A percentile compares a stretch with the other conserved stretches of the same genome.
phyloP scores from a whole-genome alignment of 2,797 vertebrate species.

The Chloroceryle amazona region DNA sequence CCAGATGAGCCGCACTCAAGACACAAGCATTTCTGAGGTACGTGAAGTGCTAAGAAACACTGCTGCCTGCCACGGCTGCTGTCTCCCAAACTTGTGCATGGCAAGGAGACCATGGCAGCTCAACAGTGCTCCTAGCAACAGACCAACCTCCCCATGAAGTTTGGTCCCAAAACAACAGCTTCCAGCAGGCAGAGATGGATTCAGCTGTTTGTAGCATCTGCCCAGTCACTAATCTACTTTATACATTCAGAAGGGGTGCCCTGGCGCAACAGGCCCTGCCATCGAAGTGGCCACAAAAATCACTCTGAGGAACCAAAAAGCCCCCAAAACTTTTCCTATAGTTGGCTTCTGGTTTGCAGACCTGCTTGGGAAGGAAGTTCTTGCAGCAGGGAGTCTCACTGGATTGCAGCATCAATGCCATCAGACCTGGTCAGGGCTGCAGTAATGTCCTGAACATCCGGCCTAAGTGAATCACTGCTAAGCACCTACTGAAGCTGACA shows the following conservation, averaged over 20 bases:
- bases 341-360: neutral
- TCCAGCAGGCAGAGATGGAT: too few relatives aligned
- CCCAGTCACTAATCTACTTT: neutral
- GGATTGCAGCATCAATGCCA: neutral
- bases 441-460: neutral
- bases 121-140: neutral
- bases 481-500: neutral
- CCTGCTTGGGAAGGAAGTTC: neutral
- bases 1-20: neutral
- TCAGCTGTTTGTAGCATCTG: neutral
- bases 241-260: neutral
- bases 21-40: neutral
- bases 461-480: neutral
- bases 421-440: neutral
- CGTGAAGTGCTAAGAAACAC: neutral
- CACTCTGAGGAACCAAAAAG: neutral
- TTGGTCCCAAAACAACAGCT: neutral
- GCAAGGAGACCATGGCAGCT: neutral
- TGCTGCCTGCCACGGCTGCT: neutral
- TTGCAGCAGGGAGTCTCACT: neutral
- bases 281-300: neutral
- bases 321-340: neutral
- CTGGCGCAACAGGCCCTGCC: neutral
- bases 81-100: neutral
- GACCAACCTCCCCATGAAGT: neutral